Evolutionary conservation across 2,113 vertebrate species (phyloP).

Genomic region (Rhagologus leucostigma): DNA sequence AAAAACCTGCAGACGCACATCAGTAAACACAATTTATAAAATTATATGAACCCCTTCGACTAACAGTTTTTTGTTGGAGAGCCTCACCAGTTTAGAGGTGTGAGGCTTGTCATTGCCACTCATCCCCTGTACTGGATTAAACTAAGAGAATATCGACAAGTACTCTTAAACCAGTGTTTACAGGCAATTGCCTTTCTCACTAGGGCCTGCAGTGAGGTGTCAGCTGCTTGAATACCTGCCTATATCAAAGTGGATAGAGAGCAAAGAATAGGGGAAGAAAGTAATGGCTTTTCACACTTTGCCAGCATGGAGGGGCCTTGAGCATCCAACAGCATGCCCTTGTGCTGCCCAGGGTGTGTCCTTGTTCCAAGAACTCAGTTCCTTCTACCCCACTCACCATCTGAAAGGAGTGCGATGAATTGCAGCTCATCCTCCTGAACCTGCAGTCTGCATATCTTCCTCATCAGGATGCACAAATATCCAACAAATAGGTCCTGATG

Average conservation of each 20-base stretch:
- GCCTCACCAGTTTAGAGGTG: background rate
- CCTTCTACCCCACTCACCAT: background rate
- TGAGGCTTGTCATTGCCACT: background rate
- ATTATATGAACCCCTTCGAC: background rate
- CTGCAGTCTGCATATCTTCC: background rate
- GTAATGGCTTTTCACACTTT: background rate
- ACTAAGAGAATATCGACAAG: background rate
- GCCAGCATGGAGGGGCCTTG: background rate
- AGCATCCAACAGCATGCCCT: background rate
- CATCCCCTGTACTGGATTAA: background rate
- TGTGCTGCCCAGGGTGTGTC: rapidly evolving
- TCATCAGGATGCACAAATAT: background rate
- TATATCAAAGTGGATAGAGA: background rate
- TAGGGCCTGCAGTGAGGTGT: background rate
- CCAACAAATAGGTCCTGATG: background rate
- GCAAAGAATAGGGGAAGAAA: background rate
- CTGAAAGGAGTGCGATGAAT: background rate
- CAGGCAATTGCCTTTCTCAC: background rate
- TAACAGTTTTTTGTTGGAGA: background rate
- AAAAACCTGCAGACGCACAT: background rate
- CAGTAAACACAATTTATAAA: background rate
- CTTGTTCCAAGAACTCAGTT: rapidly evolving
- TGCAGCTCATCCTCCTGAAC: background rate
- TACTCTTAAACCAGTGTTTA: background rate
- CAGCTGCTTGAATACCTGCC: background rate